Percentiles rank a stretch among this genome's conserved stretches.
Conservation (phyloP, 1,140 invertebrate species). For the Listronotus bonariensis region DNA sequence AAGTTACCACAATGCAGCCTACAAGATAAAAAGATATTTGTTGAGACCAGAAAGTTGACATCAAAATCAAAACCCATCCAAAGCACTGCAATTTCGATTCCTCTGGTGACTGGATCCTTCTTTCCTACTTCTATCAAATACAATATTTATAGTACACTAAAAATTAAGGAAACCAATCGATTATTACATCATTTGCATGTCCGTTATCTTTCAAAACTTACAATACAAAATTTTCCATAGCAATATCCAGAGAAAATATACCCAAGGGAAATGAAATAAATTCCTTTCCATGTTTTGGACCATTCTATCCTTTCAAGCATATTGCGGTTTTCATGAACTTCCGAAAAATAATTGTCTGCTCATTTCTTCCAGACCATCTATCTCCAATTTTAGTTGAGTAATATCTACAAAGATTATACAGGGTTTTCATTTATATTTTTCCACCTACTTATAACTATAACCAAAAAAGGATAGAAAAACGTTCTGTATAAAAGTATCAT, state of each 20-base stretch:
- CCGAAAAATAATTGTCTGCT: constrained; percentile 93
- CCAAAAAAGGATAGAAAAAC: too few relatives aligned
- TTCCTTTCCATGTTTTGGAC: constrained; percentile 96
- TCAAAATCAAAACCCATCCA: constrained; percentile 97
- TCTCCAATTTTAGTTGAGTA: constrained; percentile 83
- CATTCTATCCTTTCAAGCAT: constrained; percentile 93
- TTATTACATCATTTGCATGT: too few relatives aligned
- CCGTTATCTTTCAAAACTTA: constrained; percentile 61
- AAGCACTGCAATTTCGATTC: constrained; percentile 95
- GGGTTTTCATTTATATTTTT: too few relatives aligned
- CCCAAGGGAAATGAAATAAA: constrained; percentile 98
- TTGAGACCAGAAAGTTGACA: constrained; percentile 98
- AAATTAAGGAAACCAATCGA: constrained; percentile 43
- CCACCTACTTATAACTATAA: too few relatives aligned
- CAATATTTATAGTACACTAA: constrained; percentile 95
- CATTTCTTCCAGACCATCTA: constrained; percentile 86
- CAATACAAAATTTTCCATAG: constrained; percentile 99
- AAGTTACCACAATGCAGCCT: constrained; percentile 97
- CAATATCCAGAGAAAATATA: constrained; percentile 99
- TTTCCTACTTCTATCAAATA: constrained; percentile 98
- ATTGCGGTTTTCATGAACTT: constrained; percentile 91
- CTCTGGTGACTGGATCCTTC: constrained; percentile 96
- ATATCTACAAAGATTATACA: constrained; percentile 72
- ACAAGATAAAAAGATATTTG: constrained; percentile 97
- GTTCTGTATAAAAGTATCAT: too few relatives aligned